Evolutionary conservation across 35 echinoderm and acorn worm genomes (phyloP).

Genomic region (Ophioderma brevispina): DNA sequence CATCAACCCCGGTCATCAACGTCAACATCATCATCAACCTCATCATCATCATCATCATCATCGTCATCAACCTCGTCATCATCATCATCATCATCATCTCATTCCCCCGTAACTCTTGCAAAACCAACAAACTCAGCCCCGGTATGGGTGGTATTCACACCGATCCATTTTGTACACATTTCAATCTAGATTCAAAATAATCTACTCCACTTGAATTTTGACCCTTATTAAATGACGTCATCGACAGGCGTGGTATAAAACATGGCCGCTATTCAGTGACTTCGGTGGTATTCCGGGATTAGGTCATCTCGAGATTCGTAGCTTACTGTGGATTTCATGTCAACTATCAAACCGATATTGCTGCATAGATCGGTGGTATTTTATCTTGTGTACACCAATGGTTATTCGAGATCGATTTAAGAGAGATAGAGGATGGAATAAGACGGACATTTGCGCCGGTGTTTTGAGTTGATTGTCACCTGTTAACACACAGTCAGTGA

Average conservation of each 20-base stretch:
- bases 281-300: neutral
- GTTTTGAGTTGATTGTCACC: neutral
- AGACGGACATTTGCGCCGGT: neutral
- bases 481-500: too few species aligned
- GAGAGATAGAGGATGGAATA: neutral
- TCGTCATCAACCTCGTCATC: too few species aligned
- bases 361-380: too few species aligned
- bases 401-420: neutral
- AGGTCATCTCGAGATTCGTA: neutral
- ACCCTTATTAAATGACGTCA: neutral
- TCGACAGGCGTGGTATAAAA: neutral
- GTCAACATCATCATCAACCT: too few species aligned
- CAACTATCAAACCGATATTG: too few species aligned
- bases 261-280: slow-evolving; percentile 8
- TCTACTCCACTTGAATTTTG: neutral
- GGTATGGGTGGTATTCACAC: neutral
- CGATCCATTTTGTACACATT: too few species aligned
- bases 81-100: too few species aligned
- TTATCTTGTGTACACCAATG: too few species aligned
- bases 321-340: neutral
- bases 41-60: too few species aligned
- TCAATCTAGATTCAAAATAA: neutral
- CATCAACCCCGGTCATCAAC: too few species aligned
- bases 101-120: too few species aligned
- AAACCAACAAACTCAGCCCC: too few species aligned